Evolutionary conservation across 2,797 vertebrate genomes (phyloP), one percentile per base, ranked within the genome.

Genomic region (Trachurus trachurus): DNA sequence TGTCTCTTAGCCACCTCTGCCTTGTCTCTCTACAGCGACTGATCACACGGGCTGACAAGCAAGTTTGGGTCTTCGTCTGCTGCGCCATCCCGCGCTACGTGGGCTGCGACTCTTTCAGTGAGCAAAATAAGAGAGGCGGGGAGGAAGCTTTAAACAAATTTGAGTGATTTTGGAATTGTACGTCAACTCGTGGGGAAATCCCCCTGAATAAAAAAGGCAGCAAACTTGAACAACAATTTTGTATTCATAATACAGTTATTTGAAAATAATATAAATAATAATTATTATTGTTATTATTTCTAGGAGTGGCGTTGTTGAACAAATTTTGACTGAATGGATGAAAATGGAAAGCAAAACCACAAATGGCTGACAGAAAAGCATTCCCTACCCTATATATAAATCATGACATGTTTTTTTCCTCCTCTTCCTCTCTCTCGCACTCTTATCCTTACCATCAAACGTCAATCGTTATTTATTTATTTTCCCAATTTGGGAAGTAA

Each of bases 31-130:
- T 75, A 57, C 85, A 47, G 81, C 78, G 78, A 90, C 90, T 93
- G 93, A 95, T 96, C 94, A 95, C 92, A 93, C 89, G 58, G 80
- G 82, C 90, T 95, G 95, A 95, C 93, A 94, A 89, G 88, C 85
- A 71, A 93, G 92, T 92, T 94, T 78, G 91, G 92, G 88, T 91
- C 89, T 85, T 84, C 86, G 87, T 91, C 89, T 92, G 88, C 87
- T 50, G 86, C 80, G 39, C 78, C 76, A 85, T 84, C 86, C 74
- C 76, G 84, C 76, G 49, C 84, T 80, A 86, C 60, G 85, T 85
- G 83, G 83, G 88, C 87, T 93, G 79, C 26, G 73, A 84, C 74
- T 87, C 84, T 90, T 89, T 81, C 71, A 78, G 85, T 52, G 31
- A 86, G 83, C 75, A 81, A 82, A 86, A 88, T 63, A 78, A 89